These are phyloP conservation scores for Yponomeuta malinellus DNA, from an alignment of 2,888 invertebrate species.

Conservation along the genomic window DNA sequence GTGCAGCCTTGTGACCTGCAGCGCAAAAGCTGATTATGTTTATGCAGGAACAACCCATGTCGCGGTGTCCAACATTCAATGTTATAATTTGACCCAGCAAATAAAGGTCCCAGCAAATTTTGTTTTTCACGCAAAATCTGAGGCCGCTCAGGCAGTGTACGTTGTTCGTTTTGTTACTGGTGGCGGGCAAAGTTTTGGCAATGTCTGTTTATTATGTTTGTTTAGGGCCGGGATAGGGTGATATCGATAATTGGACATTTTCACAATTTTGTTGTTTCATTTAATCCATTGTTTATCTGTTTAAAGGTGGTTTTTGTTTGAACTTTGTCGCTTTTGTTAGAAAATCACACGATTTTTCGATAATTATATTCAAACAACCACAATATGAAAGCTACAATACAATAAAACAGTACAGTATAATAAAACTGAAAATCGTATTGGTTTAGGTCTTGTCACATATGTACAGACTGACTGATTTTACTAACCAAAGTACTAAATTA, in stretches of 20 bases:
- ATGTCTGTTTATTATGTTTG: neutral
- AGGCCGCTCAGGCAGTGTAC: neutral
- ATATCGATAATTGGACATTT: neutral
- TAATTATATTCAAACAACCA: too few relatives aligned
- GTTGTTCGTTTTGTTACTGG: neutral
- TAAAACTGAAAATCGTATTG: too few relatives aligned
- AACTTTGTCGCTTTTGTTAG: too few relatives aligned
- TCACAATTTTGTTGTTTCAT: neutral
- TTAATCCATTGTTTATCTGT: neutral
- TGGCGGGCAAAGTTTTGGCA: neutral
- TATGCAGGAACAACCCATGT: neutral
- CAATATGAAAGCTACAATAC: too few relatives aligned
- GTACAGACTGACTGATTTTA: too few relatives aligned
- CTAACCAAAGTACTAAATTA: too few relatives aligned
- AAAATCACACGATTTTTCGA: too few relatives aligned
- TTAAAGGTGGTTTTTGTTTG: neutral
- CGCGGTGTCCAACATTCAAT: neutral
- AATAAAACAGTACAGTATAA: too few relatives aligned
- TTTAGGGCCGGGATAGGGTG: neutral
- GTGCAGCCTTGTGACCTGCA: too few relatives aligned
- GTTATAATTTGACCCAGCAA: neutral
- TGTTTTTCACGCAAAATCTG: neutral
- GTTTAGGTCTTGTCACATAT: too few relatives aligned
- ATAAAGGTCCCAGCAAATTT: neutral
- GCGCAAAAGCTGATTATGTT: neutral